phyloP scores from a whole-genome alignment of 2,888 invertebrate species.

The Eristalis intricaria region DNA sequence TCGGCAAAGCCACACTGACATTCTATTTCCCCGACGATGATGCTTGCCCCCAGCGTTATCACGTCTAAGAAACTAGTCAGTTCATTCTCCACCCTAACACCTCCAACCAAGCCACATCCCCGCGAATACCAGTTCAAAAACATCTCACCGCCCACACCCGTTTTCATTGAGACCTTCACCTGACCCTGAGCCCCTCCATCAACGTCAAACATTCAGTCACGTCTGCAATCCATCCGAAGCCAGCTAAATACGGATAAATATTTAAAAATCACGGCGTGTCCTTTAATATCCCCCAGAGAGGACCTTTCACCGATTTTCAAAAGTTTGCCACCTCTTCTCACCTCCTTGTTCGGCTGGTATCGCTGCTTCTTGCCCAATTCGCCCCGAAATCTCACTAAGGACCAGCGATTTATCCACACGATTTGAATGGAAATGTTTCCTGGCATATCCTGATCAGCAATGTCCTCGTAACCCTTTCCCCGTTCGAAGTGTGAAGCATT shows the following conservation, averaged over 20 bases:
- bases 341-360: neutral
- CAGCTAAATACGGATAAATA: conserved; percentile 42
- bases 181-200: neutral
- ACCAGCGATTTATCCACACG: conserved; percentile 63
- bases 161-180: neutral
- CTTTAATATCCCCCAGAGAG: conserved; percentile 54
- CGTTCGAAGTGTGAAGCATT: conserved; percentile 21
- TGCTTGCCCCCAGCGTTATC: too few species aligned
- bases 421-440: conserved; percentile 65
- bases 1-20: too few species aligned
- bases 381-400: conserved; percentile 28
- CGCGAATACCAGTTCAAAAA: too few species aligned
- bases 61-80: too few species aligned
- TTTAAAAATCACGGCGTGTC: conserved; percentile 56
- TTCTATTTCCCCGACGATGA: too few species aligned
- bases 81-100: too few species aligned
- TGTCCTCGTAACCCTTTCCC: conserved; percentile 46
- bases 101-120: too few species aligned
- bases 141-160: too few species aligned
- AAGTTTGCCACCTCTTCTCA: neutral
- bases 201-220: neutral
- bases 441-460: conserved; percentile 51
- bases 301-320: conserved; percentile 40
- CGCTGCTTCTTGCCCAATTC: neutral
- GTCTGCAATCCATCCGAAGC: neutral